Evolutionary conservation across 2,797 vertebrate species (phyloP).

Genomic region (Poecilia wingei): DNA sequence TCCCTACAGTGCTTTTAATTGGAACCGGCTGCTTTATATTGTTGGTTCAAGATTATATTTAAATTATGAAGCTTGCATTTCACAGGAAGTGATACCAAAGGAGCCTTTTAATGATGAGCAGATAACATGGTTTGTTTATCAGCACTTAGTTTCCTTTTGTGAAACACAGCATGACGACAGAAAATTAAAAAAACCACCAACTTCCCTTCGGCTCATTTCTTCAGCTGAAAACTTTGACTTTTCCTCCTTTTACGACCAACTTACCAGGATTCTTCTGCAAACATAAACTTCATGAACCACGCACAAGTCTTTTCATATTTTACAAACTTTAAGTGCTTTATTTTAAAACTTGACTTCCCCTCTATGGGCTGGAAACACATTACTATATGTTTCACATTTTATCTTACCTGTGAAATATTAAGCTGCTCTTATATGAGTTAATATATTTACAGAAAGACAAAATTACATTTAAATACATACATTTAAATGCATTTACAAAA

Average conservation of each 20-base stretch:
- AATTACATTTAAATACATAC: no score
- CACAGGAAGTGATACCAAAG: constrained; percentile 7
- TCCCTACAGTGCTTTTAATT: neutral
- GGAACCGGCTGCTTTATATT: neutral
- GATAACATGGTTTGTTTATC: constrained; percentile 2
- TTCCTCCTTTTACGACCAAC: neutral
- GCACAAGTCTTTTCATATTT: constrained; percentile 10
- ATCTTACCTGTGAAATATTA: neutral
- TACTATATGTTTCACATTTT: neutral
- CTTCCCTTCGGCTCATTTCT: neutral
- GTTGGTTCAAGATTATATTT: neutral
- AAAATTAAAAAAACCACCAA: neutral
- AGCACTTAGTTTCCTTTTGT: neutral
- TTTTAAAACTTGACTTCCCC: neutral
- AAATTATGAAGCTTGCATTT: constrained; percentile 4
- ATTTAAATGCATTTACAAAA: neutral
- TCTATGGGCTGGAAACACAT: neutral
- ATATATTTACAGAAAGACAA: neutral
- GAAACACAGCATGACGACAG: constrained; percentile 9
- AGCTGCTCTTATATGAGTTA: neutral
- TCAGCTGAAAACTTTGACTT: constrained; percentile 2
- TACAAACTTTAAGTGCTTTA: constrained; percentile 8
- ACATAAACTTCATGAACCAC: neutral
- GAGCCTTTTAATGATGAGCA: neutral
- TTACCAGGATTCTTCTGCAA: neutral